These are phyloP conservation scores for Patella vulgata DNA, from an alignment of 1,140 invertebrate genomes.

Conservation along the genomic window DNA sequence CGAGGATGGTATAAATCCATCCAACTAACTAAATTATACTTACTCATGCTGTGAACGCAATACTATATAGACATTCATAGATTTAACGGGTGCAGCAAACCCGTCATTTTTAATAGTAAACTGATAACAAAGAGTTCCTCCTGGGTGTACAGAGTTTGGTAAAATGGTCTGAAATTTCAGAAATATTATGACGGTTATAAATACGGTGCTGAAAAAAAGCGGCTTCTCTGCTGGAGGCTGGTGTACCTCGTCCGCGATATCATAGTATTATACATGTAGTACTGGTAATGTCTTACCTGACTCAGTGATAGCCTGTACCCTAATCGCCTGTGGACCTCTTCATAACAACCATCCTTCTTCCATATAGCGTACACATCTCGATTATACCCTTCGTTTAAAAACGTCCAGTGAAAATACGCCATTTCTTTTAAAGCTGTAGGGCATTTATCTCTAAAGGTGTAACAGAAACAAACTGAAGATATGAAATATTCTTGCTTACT, in stretches of 20 bases:
- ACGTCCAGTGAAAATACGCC: conserved; percentile 19
- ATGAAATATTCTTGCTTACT: too few species aligned
- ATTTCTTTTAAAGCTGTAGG: conserved; percentile 17
- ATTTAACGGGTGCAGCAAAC: conserved; percentile 17
- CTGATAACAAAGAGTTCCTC: conserved; percentile 17
- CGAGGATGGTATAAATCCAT: too few species aligned
- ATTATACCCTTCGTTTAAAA: conserved; percentile 11
- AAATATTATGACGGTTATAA: too few species aligned
- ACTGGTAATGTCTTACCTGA: too few species aligned
- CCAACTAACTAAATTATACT: too few species aligned
- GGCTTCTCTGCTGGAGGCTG: too few species aligned
- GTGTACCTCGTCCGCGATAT: too few species aligned
- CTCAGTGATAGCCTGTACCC: conserved; percentile 11
- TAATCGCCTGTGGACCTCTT: conserved; percentile 13
- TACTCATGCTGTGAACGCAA: background rate
- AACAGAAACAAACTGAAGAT: too few species aligned
- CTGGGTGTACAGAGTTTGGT: background rate
- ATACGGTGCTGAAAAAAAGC: too few species aligned
- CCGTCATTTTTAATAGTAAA: conserved; percentile 12
- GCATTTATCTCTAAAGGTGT: conserved; percentile 8
- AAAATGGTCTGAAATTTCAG: conserved; percentile 4
- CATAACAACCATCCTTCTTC: conserved; percentile 17
- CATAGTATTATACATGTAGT: too few species aligned
- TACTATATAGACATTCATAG: conserved; percentile 6
- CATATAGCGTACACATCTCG: conserved; percentile 8